These are phyloP conservation scores for Atrichornis clamosus DNA, from an alignment of 2,113 vertebrate genomes.

Conservation along the genomic window DNA sequence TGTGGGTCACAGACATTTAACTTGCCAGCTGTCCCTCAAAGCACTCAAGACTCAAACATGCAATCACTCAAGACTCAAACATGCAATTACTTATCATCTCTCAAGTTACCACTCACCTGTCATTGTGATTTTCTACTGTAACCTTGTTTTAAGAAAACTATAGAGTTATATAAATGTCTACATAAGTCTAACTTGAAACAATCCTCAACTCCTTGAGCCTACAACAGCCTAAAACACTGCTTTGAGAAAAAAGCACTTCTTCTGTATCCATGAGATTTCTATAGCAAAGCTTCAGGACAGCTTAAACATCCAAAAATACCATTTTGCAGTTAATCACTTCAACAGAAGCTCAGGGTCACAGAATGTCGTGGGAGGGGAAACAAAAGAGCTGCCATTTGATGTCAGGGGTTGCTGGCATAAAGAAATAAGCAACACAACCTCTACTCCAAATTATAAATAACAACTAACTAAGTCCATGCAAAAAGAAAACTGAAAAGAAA, in stretches of 20 bases:
- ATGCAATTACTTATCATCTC: background rate
- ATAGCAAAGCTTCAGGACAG: background rate
- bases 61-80: background rate
- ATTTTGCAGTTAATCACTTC: constrained; percentile 27
- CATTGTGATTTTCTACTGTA: background rate
- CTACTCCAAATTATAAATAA: constrained; percentile 18
- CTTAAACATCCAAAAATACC: constrained; percentile 1
- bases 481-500: background rate
- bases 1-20: background rate
- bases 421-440: background rate
- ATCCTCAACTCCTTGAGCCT: background rate
- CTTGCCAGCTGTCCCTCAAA: background rate
- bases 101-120: background rate
- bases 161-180: background rate
- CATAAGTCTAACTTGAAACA: background rate
- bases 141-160: background rate
- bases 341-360: constrained; percentile 38
- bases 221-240: background rate
- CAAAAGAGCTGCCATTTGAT: constrained; percentile 9
- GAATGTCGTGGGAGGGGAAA: constrained; percentile 53
- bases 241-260: background rate
- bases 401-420: background rate
- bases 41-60: background rate
- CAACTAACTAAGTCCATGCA: background rate
- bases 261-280: background rate